Percentiles rank a stretch among this genome's conserved stretches.
phyloP scores from a whole-genome alignment of 1,140 invertebrate genomes.

The Drosophila tropicalis region DNA sequence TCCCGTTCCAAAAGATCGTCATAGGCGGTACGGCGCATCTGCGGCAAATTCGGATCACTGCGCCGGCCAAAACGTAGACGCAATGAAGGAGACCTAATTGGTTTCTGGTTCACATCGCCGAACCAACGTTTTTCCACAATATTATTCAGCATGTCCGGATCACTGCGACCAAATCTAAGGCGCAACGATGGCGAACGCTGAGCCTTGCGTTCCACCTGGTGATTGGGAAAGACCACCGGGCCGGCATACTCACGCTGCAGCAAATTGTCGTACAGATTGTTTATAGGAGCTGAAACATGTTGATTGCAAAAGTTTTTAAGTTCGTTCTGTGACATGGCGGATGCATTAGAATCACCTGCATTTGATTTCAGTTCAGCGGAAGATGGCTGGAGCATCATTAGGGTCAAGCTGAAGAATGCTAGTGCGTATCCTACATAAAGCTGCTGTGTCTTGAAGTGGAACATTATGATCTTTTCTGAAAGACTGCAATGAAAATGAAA shows the following conservation, averaged over 20 bases:
- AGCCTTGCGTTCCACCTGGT: constrained; percentile 89
- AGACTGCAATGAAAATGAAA: too few species aligned
- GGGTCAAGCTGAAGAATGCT: not conserved
- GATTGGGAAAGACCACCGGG: constrained; percentile 83
- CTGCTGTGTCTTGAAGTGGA: not conserved
- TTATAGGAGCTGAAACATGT: constrained; percentile 50
- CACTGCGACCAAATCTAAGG: constrained; percentile 89
- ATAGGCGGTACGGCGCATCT: constrained; percentile 67
- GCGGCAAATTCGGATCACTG: constrained; percentile 85
- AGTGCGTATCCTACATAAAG: not conserved
- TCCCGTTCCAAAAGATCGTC: constrained; percentile 68
- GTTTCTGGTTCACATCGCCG: constrained; percentile 83
- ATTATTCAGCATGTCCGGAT: constrained; percentile 84
- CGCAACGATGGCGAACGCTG: constrained; percentile 88
- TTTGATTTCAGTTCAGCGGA: constrained; percentile 1
- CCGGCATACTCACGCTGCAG: constrained; percentile 81
- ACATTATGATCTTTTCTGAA: not conserved
- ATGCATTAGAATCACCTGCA: not conserved
- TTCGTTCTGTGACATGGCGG: not conserved
- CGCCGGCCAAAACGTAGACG: constrained; percentile 87
- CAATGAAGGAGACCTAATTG: constrained; percentile 86
- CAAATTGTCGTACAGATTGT: constrained; percentile 75
- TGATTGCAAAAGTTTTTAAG: not conserved
- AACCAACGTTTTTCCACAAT: constrained; percentile 79
- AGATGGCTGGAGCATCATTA: constrained; percentile 1